phyloP scores from a whole-genome alignment of 2,888 invertebrate species.

The Andrena trimmerana region DNA sequence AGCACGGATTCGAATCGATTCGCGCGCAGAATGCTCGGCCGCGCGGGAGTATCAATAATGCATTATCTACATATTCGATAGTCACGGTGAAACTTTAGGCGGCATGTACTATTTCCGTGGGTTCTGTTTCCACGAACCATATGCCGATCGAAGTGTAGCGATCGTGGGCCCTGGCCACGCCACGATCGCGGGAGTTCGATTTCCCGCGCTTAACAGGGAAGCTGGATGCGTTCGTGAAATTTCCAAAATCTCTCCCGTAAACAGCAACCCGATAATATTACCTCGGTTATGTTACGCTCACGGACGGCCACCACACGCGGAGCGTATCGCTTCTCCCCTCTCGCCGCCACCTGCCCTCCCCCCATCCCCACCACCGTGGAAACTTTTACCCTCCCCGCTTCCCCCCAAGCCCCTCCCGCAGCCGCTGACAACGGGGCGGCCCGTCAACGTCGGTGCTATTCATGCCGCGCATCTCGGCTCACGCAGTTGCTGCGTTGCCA shows the following conservation, averaged over 20 bases:
- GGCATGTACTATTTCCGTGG: conserved; percentile 14
- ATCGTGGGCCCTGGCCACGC: neutral
- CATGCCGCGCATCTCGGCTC: conserved; percentile 78
- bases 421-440: conserved; percentile 36
- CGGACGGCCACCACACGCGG: conserved; percentile 41
- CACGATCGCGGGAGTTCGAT: conserved; percentile 42
- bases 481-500: conserved; percentile 77
- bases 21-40: conserved; percentile 19
- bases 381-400: conserved; percentile 65
- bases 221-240: conserved; percentile 47
- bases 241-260: conserved; percentile 58
- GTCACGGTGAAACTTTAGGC: conserved; percentile 1
- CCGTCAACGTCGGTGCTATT: conserved; percentile 72
- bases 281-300: conserved; percentile 61
- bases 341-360: conserved; percentile 13
- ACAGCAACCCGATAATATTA: conserved; percentile 60
- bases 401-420: conserved; percentile 20
- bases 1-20: conserved; percentile 32
- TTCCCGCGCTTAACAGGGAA: conserved; percentile 43
- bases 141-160: neutral
- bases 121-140: conserved; percentile 30
- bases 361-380: conserved; percentile 62
- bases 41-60: conserved; percentile 11
- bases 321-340: conserved; percentile 36
- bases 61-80: conserved; percentile 11